Conservation (phyloP, 2,797 vertebrate species). For the Crocidura indochinensis region DNA sequence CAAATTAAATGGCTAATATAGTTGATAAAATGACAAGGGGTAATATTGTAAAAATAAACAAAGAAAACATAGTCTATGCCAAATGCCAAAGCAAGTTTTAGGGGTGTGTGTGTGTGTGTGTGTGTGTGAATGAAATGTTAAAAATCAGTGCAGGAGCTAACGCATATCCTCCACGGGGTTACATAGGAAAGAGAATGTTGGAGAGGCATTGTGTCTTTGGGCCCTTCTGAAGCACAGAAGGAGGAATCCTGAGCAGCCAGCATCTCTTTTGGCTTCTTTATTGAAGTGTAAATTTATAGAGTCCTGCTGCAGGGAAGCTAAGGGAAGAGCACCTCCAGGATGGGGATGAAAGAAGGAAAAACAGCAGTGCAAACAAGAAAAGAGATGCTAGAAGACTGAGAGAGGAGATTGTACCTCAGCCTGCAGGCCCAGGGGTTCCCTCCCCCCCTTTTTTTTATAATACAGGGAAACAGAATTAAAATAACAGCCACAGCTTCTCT, state of each 20-base stretch:
- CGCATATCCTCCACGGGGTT: background rate
- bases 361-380: conserved; percentile 16
- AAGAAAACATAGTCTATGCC: background rate
- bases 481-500: background rate
- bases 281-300: conserved; percentile 44
- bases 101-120: background rate
- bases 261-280: conserved; percentile 35
- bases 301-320: background rate
- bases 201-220: background rate
- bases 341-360: conserved; percentile 1
- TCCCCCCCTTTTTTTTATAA: background rate
- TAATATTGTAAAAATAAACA: too few relatives aligned
- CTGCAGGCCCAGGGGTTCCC: background rate
- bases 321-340: background rate
- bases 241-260: background rate
- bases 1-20: conserved; percentile 20
- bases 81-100: background rate
- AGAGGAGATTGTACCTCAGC: background rate
- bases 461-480: conserved; percentile 8
- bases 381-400: background rate
- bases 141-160: background rate
- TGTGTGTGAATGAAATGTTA: background rate
- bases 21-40: background rate
- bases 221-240: background rate
- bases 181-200: background rate